These are phyloP conservation scores for Amorpha juglandis DNA, from an alignment of 2,888 invertebrate genomes.

Conservation along the genomic window DNA sequence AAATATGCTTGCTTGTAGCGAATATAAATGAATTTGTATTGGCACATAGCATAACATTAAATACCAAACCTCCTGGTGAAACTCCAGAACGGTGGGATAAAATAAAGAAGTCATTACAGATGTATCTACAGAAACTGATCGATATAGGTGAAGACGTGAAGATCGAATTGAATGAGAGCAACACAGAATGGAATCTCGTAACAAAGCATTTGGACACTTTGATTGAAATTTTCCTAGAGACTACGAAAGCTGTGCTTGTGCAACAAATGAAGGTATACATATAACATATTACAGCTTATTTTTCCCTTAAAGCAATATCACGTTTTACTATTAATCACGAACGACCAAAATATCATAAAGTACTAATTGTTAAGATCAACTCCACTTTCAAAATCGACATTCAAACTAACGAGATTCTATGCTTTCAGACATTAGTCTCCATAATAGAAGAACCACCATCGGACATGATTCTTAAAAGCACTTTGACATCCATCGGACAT, in stretches of 20 bases:
- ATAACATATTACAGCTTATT: not conserved
- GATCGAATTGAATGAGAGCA: constrained; percentile 73
- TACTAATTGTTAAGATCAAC: not conserved
- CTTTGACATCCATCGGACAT: constrained; percentile 87
- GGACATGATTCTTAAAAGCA: constrained; percentile 85
- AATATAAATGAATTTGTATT: constrained; percentile 84
- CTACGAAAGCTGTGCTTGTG: constrained; percentile 83
- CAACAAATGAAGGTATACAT: constrained; percentile 82
- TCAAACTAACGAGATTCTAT: not conserved
- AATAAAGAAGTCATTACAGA: constrained; percentile 74
- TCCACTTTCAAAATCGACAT: not conserved
- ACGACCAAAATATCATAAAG: not conserved
- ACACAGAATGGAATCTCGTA: constrained; percentile 69
- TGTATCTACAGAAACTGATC: constrained; percentile 76
- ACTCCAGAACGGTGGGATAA: constrained; percentile 80
- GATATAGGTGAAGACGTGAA: constrained; percentile 80
- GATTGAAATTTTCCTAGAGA: constrained; percentile 82
- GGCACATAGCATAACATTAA: constrained; percentile 79
- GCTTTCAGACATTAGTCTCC: constrained; percentile 85
- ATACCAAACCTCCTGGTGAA: constrained; percentile 78
- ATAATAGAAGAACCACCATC: constrained; percentile 88
- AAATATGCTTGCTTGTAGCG: constrained; percentile 78
- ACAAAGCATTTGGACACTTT: constrained; percentile 77
- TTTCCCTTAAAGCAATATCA: no score
- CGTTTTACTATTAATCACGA: not conserved